phyloP scores from a whole-genome alignment of 1,140 invertebrate genomes.

The Mamestra configurata region DNA sequence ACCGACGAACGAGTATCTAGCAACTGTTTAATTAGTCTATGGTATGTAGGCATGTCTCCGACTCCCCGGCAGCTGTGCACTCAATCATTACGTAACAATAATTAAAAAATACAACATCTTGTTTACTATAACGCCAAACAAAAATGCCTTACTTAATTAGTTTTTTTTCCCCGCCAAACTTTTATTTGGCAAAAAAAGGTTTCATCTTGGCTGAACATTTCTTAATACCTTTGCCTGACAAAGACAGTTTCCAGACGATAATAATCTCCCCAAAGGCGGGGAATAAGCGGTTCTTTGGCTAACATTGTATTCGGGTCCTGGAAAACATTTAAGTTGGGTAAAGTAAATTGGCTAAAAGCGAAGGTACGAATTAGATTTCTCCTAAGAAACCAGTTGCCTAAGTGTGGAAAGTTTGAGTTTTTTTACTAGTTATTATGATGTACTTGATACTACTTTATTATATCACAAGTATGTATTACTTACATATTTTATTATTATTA shows the following conservation, averaged over 20 bases:
- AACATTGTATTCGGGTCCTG: conserved; percentile 10
- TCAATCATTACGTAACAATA: conserved; percentile 36
- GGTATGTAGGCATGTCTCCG: conserved; percentile 17
- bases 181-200: conserved; percentile 1
- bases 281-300: conserved; percentile 26
- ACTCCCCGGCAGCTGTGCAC: conserved; percentile 8
- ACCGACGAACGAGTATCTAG: not conserved
- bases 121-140: not conserved
- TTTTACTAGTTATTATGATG: conserved; percentile 7
- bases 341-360: not conserved
- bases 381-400: not conserved
- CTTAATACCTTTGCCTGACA: conserved; percentile 33
- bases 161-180: not conserved
- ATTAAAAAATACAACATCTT: conserved; percentile 10
- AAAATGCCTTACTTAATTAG: not conserved
- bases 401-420: conserved; percentile 15
- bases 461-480: conserved; percentile 12
- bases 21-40: conserved; percentile 34
- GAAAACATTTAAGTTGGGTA: conserved; percentile 2
- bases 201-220: conserved; percentile 24
- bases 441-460: conserved; percentile 26
- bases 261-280: conserved; percentile 4
- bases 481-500: conserved; percentile 32
- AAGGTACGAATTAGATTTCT: not conserved
- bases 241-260: conserved; percentile 29